Conservation (phyloP, 2,888 invertebrate species). For the Diarsia dahlii region DNA sequence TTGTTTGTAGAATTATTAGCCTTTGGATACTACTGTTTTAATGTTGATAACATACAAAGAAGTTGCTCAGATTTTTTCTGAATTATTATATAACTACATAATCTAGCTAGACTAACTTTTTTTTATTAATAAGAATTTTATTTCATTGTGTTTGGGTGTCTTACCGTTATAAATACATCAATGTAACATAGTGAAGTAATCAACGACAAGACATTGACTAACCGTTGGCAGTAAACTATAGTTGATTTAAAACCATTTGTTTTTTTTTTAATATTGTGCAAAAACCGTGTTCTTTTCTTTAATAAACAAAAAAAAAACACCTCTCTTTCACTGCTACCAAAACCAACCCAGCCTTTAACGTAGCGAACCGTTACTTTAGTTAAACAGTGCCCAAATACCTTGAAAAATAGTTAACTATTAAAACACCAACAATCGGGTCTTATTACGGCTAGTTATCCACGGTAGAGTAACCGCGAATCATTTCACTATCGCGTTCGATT, state of each 20-base stretch:
- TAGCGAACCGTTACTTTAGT: not conserved
- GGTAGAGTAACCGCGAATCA: slow-evolving; percentile 69
- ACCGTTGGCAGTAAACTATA: too few relatives aligned
- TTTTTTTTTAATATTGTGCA: not conserved
- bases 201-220: too few relatives aligned
- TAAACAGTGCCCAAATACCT: slow-evolving; percentile 14
- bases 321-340: not conserved
- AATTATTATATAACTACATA: not conserved
- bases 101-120: not conserved
- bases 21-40: too few relatives aligned
- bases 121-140: not conserved
- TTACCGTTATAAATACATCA: too few relatives aligned
- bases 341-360: not conserved
- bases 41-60: not conserved
- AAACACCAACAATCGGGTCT: slow-evolving; percentile 27
- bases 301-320: not conserved
- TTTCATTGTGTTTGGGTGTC: too few relatives aligned
- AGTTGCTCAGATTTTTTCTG: not conserved
- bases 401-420: slow-evolving; percentile 34
- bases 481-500: slow-evolving; percentile 81
- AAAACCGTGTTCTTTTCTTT: not conserved
- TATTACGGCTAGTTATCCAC: slow-evolving; percentile 61
- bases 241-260: too few relatives aligned
- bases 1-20: too few relatives aligned
- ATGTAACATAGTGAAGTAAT: too few relatives aligned